Percentiles rank a stretch among this genome's conserved stretches.
Evolutionary conservation across 2,797 vertebrate species (phyloP).

Genomic region (Notolepis coatsorum): DNA sequence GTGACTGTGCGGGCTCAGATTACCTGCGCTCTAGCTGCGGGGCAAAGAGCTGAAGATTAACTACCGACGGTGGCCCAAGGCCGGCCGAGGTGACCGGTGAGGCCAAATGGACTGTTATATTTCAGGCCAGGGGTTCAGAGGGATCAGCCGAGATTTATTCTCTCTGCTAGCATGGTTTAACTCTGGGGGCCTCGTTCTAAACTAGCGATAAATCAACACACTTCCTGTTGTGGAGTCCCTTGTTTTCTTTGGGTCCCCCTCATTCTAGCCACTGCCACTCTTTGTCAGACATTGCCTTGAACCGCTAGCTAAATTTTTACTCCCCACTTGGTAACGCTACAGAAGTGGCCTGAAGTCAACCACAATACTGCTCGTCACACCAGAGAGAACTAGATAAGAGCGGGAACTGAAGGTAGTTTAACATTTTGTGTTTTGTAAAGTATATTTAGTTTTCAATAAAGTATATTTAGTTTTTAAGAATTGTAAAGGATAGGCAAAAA

Average conservation of each 20-base stretch:
- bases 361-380: too few species aligned
- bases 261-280: too few species aligned
- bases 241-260: constrained; percentile 55
- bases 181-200: constrained; percentile 72
- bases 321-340: too few species aligned
- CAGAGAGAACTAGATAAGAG: too few species aligned
- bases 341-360: too few species aligned
- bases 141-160: constrained; percentile 76
- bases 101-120: constrained; percentile 63
- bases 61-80: constrained; percentile 52
- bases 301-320: too few species aligned
- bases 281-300: too few species aligned
- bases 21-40: constrained; percentile 45
- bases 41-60: constrained; percentile 68
- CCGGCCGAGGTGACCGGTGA: constrained; percentile 61
- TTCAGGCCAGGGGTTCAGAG: constrained; percentile 61
- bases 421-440: too few species aligned
- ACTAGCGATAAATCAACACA: constrained; percentile 74
- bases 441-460: too few species aligned
- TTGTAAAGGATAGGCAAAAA: too few species aligned
- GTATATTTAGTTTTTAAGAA: too few species aligned
- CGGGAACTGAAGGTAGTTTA: too few species aligned
- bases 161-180: constrained; percentile 67
- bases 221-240: constrained; percentile 46
- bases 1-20: constrained; percentile 33